phyloP scores from a whole-genome alignment of 2,797 vertebrate genomes.

The Dipus sagitta region DNA sequence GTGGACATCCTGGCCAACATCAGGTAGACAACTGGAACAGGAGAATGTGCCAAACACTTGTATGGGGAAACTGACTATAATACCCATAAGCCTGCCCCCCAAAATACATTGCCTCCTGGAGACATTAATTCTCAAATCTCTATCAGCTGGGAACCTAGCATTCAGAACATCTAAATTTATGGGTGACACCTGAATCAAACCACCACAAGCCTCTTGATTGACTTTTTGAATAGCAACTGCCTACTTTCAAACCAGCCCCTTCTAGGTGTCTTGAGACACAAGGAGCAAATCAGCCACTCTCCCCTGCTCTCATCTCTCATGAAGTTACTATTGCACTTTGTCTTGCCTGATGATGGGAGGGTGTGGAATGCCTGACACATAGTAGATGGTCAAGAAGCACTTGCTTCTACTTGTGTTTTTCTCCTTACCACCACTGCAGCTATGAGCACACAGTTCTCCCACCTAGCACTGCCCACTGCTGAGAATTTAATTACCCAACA shows the following conservation, averaged over 20 bases:
- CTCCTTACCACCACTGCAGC: background rate
- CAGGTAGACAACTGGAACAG: too few relatives aligned
- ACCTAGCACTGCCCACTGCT: background rate
- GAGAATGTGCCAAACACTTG: too few relatives aligned
- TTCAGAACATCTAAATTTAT: too few relatives aligned
- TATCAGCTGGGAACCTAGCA: too few relatives aligned
- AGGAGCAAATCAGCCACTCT: background rate
- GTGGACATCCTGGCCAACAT: too few relatives aligned
- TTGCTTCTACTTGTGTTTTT: background rate
- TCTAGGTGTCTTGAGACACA: background rate
- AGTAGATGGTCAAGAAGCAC: background rate
- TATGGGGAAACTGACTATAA: too few relatives aligned
- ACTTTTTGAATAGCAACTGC: background rate
- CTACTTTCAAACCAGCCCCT: background rate
- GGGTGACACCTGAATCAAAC: too few relatives aligned
- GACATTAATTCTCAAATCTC: too few relatives aligned
- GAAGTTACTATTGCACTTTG: background rate
- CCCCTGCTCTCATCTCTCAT: background rate
- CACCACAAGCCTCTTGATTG: background rate
- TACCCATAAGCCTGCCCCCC: too few relatives aligned
- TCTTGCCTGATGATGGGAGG: background rate
- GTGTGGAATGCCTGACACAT: background rate
- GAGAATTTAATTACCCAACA: background rate
- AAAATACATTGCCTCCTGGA: too few relatives aligned
- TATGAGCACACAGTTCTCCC: background rate